Evolutionary conservation across 2,888 invertebrate genomes (phyloP).

Genomic region (Onthophagus sagittarius): DNA sequence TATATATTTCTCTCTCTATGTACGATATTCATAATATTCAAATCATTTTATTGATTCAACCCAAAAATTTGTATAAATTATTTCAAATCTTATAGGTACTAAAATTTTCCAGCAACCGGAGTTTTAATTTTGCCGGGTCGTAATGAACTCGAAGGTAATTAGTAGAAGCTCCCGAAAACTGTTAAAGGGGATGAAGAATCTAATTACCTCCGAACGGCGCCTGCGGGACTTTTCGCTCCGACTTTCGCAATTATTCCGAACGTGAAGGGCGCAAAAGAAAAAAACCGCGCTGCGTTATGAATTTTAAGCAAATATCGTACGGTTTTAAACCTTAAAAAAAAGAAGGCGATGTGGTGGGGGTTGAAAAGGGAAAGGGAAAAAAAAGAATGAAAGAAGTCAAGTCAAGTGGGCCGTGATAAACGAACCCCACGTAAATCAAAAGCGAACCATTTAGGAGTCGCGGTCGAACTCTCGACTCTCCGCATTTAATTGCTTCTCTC

Average conservation of each 20-base stretch:
- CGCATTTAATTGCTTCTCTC: background rate
- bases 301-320: background rate
- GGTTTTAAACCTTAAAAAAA: no score
- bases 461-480: background rate
- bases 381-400: background rate
- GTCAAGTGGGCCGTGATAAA: background rate
- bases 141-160: background rate
- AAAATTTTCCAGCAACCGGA: background rate
- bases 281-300: background rate
- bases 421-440: background rate
- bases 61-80: no score
- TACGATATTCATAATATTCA: no score
- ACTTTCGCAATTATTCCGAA: constrained; percentile 11
- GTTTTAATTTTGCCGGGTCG: background rate
- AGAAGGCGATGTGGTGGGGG: no score
- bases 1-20: no score
- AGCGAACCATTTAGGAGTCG: background rate
- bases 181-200: constrained; percentile 5
- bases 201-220: constrained; percentile 15
- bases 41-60: no score
- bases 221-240: constrained; percentile 12
- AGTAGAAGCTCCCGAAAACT: background rate
- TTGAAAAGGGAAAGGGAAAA: background rate
- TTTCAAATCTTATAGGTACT: no score
- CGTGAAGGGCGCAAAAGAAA: background rate